Percentiles rank a stretch among this genome's conserved stretches.
phyloP scores from a whole-genome alignment of 2,888 invertebrate genomes.

The Neoscelio sp. region DNA sequence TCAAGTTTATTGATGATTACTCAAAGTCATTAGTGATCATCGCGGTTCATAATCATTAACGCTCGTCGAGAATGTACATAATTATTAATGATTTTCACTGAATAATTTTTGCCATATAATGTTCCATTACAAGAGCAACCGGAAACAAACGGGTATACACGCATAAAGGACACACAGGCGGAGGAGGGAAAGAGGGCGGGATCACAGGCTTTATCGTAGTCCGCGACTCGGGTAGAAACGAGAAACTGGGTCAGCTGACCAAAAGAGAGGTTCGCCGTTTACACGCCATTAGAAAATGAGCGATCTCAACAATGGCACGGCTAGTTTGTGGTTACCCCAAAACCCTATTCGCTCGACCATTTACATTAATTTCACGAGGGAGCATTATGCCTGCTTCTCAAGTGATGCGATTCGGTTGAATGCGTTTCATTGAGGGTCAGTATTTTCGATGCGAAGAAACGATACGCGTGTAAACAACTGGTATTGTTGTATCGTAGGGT shows the following conservation, averaged over 20 bases:
- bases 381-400: constrained; percentile 28
- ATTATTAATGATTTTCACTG: constrained; percentile 26
- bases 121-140: constrained; percentile 12
- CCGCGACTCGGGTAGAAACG: constrained; percentile 29
- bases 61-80: too few species aligned
- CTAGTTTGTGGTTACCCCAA: constrained; percentile 61
- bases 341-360: constrained; percentile 60
- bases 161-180: constrained; percentile 26
- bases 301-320: constrained; percentile 61
- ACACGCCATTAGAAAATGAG: constrained; percentile 67
- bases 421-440: constrained; percentile 38
- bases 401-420: constrained; percentile 45
- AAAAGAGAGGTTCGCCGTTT: constrained; percentile 63
- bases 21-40: constrained; percentile 21
- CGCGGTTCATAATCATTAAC: constrained; percentile 26
- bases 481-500: constrained; percentile 34
- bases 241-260: constrained; percentile 63
- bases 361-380: constrained; percentile 64
- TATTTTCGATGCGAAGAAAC: constrained; percentile 38
- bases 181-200: too few species aligned
- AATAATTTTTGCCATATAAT: constrained; percentile 35
- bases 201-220: constrained; percentile 32
- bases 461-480: constrained; percentile 49
- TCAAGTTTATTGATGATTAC: constrained; percentile 16
- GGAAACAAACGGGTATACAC: constrained; percentile 24